These are phyloP conservation scores for Coryphaenoides rupestris DNA, from an alignment of 2,113 vertebrate genomes.

Conservation along the genomic window DNA sequence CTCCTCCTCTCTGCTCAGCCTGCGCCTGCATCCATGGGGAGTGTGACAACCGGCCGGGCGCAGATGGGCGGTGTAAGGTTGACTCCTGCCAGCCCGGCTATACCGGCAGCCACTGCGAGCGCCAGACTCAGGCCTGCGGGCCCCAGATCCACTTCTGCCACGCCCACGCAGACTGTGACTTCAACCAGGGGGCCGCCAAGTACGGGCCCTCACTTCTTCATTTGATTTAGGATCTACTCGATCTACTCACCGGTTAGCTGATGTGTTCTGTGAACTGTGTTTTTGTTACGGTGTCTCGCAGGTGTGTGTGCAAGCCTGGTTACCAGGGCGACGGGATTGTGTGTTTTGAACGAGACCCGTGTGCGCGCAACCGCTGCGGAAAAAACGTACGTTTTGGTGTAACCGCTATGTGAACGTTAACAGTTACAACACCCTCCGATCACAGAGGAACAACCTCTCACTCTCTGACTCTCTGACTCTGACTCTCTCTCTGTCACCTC, in stretches of 20 bases:
- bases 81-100: constrained; percentile 74
- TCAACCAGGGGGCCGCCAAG: constrained; percentile 66
- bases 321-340: constrained; percentile 82
- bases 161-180: constrained; percentile 79
- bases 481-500: not conserved
- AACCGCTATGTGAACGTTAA: not conserved
- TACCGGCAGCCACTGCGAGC: constrained; percentile 77
- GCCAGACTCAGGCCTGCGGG: constrained; percentile 67
- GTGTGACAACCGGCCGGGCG: constrained; percentile 79
- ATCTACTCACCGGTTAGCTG: too few species aligned
- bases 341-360: constrained; percentile 80
- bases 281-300: constrained; percentile 33
- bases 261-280: not conserved
- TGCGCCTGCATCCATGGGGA: constrained; percentile 80
- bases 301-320: constrained; percentile 87
- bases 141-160: constrained; percentile 76
- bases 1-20: constrained; percentile 61
- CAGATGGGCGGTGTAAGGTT: constrained; percentile 75
- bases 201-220: constrained; percentile 44
- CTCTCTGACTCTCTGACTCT: too few species aligned
- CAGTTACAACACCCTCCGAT: too few species aligned
- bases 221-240: too few species aligned
- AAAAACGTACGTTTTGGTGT: constrained; percentile 73
- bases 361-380: constrained; percentile 74
- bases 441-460: too few species aligned